phyloP scores from a whole-genome alignment of 2,888 invertebrate genomes.

The Copidosoma aretas region DNA sequence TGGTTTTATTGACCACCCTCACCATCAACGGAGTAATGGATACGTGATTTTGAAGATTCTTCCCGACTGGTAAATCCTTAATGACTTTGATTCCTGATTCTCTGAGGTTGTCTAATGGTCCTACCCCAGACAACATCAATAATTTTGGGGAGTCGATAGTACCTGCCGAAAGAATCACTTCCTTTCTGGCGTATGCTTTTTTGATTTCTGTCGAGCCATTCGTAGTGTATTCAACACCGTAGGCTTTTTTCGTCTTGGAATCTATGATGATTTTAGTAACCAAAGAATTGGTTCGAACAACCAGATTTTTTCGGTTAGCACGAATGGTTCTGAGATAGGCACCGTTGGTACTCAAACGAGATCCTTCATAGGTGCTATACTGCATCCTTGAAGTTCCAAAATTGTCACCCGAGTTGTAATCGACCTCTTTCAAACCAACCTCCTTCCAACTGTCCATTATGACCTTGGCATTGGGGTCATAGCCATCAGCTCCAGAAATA shows the following conservation, averaged over 20 bases:
- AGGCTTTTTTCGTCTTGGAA: conserved; percentile 56
- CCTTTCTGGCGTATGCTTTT: conserved; percentile 59
- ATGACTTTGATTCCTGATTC: conserved; percentile 57
- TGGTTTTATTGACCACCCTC: conserved; percentile 49
- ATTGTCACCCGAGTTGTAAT: conserved; percentile 66
- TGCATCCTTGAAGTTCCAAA: conserved; percentile 70
- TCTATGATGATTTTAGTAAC: conserved; percentile 65
- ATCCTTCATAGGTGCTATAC: conserved; percentile 68
- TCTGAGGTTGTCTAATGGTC: conserved; percentile 59
- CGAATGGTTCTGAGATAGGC: conserved; percentile 74
- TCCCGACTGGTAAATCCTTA: conserved; percentile 61
- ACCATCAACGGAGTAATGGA: conserved; percentile 57
- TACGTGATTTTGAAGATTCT: conserved; percentile 65
- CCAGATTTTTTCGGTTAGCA: conserved; percentile 59
- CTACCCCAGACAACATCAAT: conserved; percentile 65
- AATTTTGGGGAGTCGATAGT: conserved; percentile 64
- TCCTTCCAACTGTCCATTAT: conserved; percentile 70
- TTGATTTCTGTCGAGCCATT: conserved; percentile 52
- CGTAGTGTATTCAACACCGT: conserved; percentile 59
- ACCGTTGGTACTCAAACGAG: conserved; percentile 68
- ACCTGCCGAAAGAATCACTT: conserved; percentile 65
- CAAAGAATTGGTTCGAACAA: conserved; percentile 62
- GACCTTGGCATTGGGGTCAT: conserved; percentile 67
- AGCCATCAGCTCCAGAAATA: conserved; percentile 37
- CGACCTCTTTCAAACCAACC: conserved; percentile 67